These are phyloP conservation scores for Lontra canadensis DNA, from an alignment of 2,113 vertebrate species.

Conservation along the genomic window DNA sequence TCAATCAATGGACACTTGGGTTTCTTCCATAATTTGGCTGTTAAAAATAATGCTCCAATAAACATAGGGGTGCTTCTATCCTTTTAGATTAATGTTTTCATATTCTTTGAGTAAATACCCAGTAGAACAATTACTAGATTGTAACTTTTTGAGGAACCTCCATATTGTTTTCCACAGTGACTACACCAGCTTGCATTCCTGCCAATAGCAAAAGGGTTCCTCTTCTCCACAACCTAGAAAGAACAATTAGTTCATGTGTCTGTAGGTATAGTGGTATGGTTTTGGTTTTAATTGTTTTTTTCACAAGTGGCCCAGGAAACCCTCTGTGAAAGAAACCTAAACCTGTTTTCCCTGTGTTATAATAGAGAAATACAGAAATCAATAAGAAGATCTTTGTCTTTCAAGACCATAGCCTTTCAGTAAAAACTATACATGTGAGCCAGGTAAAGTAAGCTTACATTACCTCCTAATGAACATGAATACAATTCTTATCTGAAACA, in stretches of 20 bases:
- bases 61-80: background rate
- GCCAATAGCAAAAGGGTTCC: background rate
- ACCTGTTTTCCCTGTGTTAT: background rate
- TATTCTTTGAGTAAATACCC: background rate
- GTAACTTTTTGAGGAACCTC: background rate
- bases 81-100: background rate
- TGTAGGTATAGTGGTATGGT: background rate
- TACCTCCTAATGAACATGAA: constrained; percentile 36
- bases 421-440: constrained; percentile 54
- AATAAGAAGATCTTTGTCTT: background rate
- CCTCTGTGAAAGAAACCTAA: background rate
- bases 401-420: constrained; percentile 21
- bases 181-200: background rate
- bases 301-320: background rate
- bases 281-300: background rate
- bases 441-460: constrained; percentile 58
- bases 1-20: background rate
- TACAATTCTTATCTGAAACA: constrained; percentile 38
- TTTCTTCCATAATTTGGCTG: background rate
- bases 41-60: background rate
- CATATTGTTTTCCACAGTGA: background rate
- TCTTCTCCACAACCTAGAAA: background rate
- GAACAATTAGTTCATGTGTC: background rate
- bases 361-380: background rate
- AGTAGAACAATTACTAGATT: background rate